Percentiles rank a stretch among this genome's conserved stretches.
Conservation (phyloP, 2,113 vertebrate species). For the Microtus montanus region DNA sequence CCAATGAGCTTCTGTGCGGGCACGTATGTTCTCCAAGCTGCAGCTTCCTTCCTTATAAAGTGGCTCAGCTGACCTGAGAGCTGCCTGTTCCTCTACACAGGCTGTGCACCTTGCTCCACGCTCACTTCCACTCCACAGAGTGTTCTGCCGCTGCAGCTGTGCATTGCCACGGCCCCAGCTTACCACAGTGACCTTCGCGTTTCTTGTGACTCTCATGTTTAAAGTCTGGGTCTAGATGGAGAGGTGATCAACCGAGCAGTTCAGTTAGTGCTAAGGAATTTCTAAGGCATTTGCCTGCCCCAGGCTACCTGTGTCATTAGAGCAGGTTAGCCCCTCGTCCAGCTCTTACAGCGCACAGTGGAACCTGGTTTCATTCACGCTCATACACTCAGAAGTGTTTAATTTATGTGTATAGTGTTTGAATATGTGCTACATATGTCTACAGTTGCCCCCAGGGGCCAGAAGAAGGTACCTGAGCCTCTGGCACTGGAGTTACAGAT, state of each 20-base stretch:
- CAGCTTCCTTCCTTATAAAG: not conserved
- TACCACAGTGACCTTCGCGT: fast-evolving
- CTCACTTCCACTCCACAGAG: too few species aligned
- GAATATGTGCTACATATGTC: not conserved
- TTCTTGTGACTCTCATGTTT: not conserved
- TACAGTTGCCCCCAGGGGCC: not conserved
- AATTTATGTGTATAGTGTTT: not conserved
- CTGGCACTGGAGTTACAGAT: not conserved
- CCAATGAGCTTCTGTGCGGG: not conserved
- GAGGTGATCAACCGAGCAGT: not conserved
- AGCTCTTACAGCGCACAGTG: fast-evolving
- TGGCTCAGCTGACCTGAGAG: not conserved
- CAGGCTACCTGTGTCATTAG: not conserved
- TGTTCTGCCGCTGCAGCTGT: not conserved
- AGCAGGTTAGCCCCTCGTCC: not conserved
- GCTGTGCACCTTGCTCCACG: fast-evolving
- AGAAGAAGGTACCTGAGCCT: not conserved
- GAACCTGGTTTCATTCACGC: not conserved
- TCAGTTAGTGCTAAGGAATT: fast-evolving
- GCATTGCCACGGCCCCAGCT: not conserved
- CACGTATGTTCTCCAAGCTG: not conserved
- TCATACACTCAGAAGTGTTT: not conserved
- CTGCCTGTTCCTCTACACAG: not conserved
- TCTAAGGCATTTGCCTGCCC: not conserved
- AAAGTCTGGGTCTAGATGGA: not conserved